phyloP scores from a whole-genome alignment of 2,113 vertebrate genomes.

The Butorides virescens region DNA sequence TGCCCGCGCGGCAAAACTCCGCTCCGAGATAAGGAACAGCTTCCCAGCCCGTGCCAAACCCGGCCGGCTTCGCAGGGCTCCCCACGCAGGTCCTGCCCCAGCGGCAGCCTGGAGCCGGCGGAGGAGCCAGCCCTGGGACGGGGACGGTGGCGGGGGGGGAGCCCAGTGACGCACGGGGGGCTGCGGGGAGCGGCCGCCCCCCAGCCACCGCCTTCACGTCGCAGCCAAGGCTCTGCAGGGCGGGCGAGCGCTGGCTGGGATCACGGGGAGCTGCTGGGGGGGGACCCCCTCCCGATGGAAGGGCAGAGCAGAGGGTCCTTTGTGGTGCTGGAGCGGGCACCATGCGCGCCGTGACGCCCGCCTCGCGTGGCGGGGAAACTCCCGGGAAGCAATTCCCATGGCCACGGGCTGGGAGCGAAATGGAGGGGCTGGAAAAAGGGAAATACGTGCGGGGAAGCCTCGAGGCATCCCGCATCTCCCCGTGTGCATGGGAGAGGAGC shows the following conservation, averaged over 20 bases:
- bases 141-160: neutral
- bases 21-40: neutral
- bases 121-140: neutral
- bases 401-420: neutral
- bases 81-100: neutral
- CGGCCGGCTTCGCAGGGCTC: neutral
- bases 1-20: rapidly evolving
- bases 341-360: rapidly evolving
- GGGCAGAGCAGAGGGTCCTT: too few relatives aligned
- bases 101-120: rapidly evolving
- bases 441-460: neutral
- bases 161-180: neutral
- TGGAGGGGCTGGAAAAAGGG: neutral
- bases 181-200: neutral
- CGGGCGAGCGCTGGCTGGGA: rapidly evolving
- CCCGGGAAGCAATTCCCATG: neutral
- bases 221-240: neutral
- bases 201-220: rapidly evolving
- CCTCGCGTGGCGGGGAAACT: neutral
- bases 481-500: neutral
- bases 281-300: rapidly evolving
- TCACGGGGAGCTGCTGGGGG: neutral
- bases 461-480: neutral
- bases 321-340: neutral
- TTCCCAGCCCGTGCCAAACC: neutral